Evolutionary conservation across 1,140 invertebrate species (phyloP), one percentile per base, ranked within the genome.

Genomic region (Trypoxylus dichotomus): DNA sequence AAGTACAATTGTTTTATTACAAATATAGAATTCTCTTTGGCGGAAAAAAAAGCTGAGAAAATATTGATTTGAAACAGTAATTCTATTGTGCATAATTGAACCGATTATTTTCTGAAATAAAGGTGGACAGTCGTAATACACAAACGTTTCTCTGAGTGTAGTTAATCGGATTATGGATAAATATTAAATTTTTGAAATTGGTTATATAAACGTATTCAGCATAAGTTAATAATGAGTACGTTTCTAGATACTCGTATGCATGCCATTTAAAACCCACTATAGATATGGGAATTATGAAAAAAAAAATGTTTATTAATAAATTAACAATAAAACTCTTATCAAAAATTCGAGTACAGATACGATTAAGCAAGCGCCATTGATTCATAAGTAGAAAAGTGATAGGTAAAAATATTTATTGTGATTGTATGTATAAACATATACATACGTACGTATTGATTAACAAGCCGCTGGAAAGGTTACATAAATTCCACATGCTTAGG

Each of bases 221-320:
- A 5, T 2, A 43, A 15, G 1, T 43, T 43, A 8, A 43, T 43
- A 24, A 24, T 27, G 60, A 68, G 15, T 68, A 68, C 60, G 24
- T 24, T 68, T 29, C 60, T 10, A 29, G 15, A 13, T 68, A 68
- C 21, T 68, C 60, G 8, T 24, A 68, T 24, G 24, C 60, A 68
- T 7, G 5, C 10, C 13, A 7, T 6, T 19, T 21, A 19, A 63
- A 63, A 25, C 60, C 10, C 2, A 63, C 15, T 2, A 68, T 68
- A 68, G 60, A 68, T 68, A 68, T 68, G 27, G 24, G 60, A 68
- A 68, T 68, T 68, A 68, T 68, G 60, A 68, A 68, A 68, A 54
- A n/a, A n/a, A 68, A 68, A 68, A 68, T 68, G 60, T 68, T 68
- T 68, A 68, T 68, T 68, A 68, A 68, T 68, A 68, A 68, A 68